Evolutionary conservation across 2,797 vertebrate genomes (phyloP).

Genomic region (Cuculus canorus): DNA sequence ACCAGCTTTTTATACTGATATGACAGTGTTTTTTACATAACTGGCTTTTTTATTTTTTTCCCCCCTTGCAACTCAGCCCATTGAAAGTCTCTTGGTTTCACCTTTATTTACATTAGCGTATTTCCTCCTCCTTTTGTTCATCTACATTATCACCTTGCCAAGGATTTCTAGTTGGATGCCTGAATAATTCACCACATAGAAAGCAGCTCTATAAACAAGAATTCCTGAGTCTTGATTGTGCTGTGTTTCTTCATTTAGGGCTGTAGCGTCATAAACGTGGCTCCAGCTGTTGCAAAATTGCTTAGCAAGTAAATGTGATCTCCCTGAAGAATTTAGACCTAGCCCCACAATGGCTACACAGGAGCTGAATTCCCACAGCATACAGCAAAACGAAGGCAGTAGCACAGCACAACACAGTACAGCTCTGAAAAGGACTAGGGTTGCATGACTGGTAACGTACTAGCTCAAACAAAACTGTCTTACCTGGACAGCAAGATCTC

Average conservation of each 20-base stretch:
- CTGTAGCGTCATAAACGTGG: not conserved
- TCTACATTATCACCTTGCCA: not conserved
- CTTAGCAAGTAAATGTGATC: not conserved
- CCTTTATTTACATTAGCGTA: not conserved
- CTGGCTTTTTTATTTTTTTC: not conserved
- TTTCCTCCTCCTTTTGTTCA: not conserved
- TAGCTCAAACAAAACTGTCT: not conserved
- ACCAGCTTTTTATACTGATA: not conserved
- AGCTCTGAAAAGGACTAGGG: not conserved
- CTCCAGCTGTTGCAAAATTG: not conserved
- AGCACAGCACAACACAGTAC: not conserved
- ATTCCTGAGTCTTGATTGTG: not conserved
- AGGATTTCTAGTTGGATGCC: not conserved
- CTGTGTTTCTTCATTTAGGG: not conserved
- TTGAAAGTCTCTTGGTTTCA: not conserved
- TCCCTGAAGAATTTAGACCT: not conserved
- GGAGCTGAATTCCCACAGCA: not conserved
- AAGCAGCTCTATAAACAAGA: not conserved
- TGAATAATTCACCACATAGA: not conserved
- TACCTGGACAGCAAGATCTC: not conserved
- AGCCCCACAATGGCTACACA: not conserved
- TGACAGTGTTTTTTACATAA: not conserved
- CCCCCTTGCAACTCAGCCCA: not conserved
- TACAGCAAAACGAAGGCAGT: not conserved
- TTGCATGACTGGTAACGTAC: not conserved